Conservation (phyloP, 2,888 invertebrate genomes). For the Lithophane leautieri region DNA sequence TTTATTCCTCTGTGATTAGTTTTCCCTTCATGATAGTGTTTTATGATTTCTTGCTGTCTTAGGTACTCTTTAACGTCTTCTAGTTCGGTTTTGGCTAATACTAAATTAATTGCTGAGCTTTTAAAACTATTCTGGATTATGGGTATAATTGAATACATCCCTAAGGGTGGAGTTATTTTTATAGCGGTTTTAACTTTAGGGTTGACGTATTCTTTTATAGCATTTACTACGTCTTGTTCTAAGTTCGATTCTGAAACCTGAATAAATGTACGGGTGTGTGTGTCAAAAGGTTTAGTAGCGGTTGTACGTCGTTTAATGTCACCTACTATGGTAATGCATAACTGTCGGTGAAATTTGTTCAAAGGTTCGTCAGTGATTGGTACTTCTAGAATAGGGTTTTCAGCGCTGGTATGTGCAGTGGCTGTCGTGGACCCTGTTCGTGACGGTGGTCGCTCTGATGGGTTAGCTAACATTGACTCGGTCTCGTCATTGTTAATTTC, state of each 20-base stretch:
- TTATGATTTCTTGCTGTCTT: conserved; percentile 18
- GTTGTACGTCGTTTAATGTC: no score
- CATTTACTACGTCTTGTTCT: conserved; percentile 10
- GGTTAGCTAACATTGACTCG: no score
- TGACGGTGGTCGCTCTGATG: no score
- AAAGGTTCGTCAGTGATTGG: no score
- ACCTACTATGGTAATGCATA: no score
- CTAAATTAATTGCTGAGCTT: conserved; percentile 30
- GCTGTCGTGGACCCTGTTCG: no score
- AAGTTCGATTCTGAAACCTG: conserved; percentile 18
- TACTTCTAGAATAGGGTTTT: no score
- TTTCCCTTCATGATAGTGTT: conserved; percentile 21
- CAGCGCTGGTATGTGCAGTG: no score
- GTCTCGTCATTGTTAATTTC: no score
- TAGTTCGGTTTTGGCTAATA: not conserved
- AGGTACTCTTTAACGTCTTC: conserved; percentile 16
- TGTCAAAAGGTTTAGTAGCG: no score
- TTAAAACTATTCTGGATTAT: no score
- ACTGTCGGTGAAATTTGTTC: no score
- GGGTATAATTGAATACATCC: conserved; percentile 27
- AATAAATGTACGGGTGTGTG: not conserved
- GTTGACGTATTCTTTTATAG: conserved; percentile 12
- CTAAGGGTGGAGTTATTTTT: conserved; percentile 1
- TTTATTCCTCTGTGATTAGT: conserved; percentile 13
- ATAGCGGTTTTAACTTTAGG: conserved; percentile 22